Evolutionary conservation across 2,797 vertebrate species (phyloP).

Genomic region (Lycodopsis pacificus): DNA sequence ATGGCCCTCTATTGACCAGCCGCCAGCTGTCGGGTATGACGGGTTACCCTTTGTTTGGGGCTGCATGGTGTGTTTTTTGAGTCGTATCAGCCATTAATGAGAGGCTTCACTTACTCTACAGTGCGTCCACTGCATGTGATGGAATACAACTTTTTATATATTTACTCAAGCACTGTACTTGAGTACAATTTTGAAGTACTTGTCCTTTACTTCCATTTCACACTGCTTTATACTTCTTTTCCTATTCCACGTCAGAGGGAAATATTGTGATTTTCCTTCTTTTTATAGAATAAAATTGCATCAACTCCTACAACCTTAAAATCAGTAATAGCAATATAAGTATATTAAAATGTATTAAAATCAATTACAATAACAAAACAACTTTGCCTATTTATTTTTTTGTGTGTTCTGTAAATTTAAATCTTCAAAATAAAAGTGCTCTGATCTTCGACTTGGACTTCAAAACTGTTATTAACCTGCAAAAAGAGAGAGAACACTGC

Average conservation of each 20-base stretch:
- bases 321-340: not conserved
- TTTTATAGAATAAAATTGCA: not conserved
- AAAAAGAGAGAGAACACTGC: constrained; percentile 29
- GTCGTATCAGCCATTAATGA: not conserved
- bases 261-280: not conserved
- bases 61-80: not conserved
- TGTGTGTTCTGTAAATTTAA: not conserved
- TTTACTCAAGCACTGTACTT: not conserved
- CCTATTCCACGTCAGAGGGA: not conserved
- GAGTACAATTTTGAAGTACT: not conserved
- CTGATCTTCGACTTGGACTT: not conserved
- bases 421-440: not conserved
- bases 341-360: not conserved
- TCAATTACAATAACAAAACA: not conserved
- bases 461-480: not conserved
- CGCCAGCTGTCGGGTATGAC: constrained; percentile 51
- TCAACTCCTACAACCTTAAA: not conserved
- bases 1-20: too few relatives aligned
- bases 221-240: not conserved
- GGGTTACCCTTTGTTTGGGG: constrained; percentile 11
- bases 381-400: not conserved
- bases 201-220: not conserved
- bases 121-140: not conserved
- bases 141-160: not conserved
- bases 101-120: not conserved